These are phyloP conservation scores for Aphaenogaster ashmeadi DNA, from an alignment of 1,140 invertebrate genomes.

Conservation along the genomic window DNA sequence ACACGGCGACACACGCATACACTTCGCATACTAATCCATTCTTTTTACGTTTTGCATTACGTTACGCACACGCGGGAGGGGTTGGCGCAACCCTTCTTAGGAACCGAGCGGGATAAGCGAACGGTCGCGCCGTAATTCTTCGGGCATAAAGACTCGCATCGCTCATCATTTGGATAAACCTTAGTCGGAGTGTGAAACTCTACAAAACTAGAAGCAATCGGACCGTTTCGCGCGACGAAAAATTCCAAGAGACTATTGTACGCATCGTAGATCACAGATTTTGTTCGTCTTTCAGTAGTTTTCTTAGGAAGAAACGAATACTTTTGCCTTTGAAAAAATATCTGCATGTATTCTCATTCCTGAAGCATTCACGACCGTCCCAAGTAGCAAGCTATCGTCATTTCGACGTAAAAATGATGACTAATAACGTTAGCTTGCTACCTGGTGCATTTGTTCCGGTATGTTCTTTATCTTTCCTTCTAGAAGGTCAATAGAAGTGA, in stretches of 20 bases:
- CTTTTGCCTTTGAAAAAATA: slow-evolving; percentile 52
- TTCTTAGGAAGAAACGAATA: slow-evolving; percentile 57
- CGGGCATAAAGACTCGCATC: slow-evolving; percentile 15
- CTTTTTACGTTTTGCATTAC: slow-evolving; percentile 25
- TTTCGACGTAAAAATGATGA: too few species aligned
- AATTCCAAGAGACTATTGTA: not conserved
- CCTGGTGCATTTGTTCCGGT: too few species aligned
- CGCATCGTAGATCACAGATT: slow-evolving; percentile 32
- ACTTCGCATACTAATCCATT: not conserved
- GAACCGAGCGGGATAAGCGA: slow-evolving; percentile 81
- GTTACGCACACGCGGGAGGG: slow-evolving; percentile 13
- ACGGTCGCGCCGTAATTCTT: slow-evolving; percentile 49
- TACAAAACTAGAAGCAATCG: slow-evolving; percentile 27
- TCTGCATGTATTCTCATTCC: slow-evolving; percentile 1
- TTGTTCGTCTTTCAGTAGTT: not conserved
- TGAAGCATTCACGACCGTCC: too few species aligned
- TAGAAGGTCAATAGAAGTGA: not conserved
- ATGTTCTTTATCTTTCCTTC: not conserved
- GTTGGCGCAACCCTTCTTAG: slow-evolving; percentile 75
- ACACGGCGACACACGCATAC: not conserved
- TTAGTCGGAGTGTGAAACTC: slow-evolving; percentile 47
- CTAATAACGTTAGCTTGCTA: too few species aligned
- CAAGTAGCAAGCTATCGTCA: too few species aligned
- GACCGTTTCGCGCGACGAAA: slow-evolving; percentile 21
- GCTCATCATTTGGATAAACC: slow-evolving; percentile 63